These are phyloP conservation scores for Sepioteuthis lessoniana DNA, from an alignment of 2,888 invertebrate species.

Conservation along the genomic window DNA sequence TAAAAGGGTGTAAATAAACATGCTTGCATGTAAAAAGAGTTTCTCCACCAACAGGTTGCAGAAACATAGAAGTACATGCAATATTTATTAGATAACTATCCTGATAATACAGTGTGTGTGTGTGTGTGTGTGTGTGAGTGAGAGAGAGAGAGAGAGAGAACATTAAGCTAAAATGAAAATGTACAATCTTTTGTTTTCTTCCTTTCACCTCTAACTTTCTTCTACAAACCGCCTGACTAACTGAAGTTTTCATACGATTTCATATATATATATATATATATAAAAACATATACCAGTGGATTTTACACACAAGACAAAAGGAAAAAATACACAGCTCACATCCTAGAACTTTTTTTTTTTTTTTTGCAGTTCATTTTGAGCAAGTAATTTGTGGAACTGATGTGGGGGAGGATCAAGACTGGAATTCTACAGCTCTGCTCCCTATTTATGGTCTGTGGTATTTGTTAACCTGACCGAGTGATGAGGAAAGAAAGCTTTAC, in stretches of 20 bases:
- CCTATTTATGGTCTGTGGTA: not conserved
- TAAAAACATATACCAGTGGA: too few species aligned
- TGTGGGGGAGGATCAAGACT: too few species aligned
- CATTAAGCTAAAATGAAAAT: too few species aligned
- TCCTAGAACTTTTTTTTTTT: not conserved
- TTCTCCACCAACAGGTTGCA: not conserved
- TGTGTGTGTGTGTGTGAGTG: not conserved
- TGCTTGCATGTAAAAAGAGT: not conserved
- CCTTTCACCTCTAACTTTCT: not conserved
- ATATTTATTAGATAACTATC: not conserved
- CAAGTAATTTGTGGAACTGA: too few species aligned
- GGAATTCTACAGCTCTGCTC: not conserved
- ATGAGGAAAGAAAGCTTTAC: not conserved
- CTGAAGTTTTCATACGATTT: not conserved
- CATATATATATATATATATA: not conserved
- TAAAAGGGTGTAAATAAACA: not conserved
- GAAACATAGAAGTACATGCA: not conserved
- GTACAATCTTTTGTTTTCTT: not conserved
- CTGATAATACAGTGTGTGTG: not conserved
- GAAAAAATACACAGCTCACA: not conserved
- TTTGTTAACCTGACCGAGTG: not conserved
- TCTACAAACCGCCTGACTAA: not conserved
- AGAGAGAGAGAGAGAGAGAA: too few species aligned
- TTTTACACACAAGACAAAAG: not conserved
- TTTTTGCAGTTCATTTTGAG: not conserved